These are phyloP conservation scores for Dysdera silvatica DNA, from an alignment of 1,140 invertebrate species.

Conservation along the genomic window DNA sequence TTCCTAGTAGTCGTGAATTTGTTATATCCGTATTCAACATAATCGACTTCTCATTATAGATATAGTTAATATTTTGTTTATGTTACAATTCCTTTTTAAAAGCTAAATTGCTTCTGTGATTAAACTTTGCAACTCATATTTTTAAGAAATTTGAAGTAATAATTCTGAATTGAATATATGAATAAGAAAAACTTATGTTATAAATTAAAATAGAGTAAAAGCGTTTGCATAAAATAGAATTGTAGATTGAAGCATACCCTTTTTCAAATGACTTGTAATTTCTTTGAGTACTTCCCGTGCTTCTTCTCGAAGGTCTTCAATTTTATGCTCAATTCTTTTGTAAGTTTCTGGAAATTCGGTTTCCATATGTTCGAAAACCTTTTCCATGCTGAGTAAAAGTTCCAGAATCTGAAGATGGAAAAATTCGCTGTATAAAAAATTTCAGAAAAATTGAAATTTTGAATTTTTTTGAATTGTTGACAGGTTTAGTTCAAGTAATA, in stretches of 20 bases:
- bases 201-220: neutral
- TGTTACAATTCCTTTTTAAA: no score
- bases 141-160: no score
- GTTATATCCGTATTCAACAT: no score
- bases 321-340: slow-evolving; percentile 4
- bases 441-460: neutral
- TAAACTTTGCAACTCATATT: no score
- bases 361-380: slow-evolving; percentile 7
- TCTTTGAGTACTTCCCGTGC: no score
- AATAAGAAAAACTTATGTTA: neutral
- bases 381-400: slow-evolving; percentile 21
- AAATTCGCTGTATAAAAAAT: neutral
- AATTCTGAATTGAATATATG: neutral
- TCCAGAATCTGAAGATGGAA: slow-evolving; percentile 14
- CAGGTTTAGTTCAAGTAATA: no score
- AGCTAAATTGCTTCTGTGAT: no score
- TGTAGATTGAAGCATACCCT: no score
- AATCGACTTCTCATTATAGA: no score
- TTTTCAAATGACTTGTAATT: no score
- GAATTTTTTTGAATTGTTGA: neutral
- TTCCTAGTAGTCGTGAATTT: no score
- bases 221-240: neutral
- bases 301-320: slow-evolving; percentile 1
- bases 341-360: slow-evolving; percentile 10
- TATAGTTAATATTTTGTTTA: no score